A percentile compares a stretch with the other conserved stretches of the same genome.
phyloP scores from a whole-genome alignment of 23 tunicate species.

The Pegea sp. region DNA sequence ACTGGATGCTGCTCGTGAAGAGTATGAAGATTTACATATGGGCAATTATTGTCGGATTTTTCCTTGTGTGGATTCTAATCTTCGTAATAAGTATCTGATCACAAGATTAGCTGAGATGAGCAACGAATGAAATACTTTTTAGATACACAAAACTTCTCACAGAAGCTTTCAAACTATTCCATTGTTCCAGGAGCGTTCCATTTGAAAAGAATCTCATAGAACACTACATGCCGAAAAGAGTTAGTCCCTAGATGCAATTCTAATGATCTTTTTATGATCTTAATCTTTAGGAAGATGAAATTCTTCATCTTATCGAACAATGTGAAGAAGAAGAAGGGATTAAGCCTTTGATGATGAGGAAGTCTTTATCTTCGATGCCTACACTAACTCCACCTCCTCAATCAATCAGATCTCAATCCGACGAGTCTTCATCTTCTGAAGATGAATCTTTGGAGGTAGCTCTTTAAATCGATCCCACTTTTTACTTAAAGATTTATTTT shows the following conservation, averaged over 20 bases:
- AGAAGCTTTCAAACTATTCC: constrained; percentile 41
- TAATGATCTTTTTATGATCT: background rate
- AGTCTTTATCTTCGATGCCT: constrained; percentile 58
- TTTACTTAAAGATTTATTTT: too few relatives aligned
- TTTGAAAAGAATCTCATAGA: constrained; percentile 39
- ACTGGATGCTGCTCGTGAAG: constrained; percentile 44
- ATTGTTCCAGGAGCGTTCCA: constrained; percentile 23
- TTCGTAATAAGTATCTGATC: too few relatives aligned
- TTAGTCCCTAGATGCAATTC: constrained; percentile 4
- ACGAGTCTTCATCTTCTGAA: constrained; percentile 13
- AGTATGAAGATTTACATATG: constrained; percentile 34
- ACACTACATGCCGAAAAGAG: constrained; percentile 17
- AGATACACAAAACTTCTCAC: constrained; percentile 31
- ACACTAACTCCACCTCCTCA: constrained; percentile 24
- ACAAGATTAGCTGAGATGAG: too few relatives aligned
- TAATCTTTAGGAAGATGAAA: constrained; percentile 26
- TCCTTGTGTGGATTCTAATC: constrained; percentile 59
- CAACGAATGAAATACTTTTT: too few relatives aligned
- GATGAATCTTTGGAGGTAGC: constrained; percentile 7
- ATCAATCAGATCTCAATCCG: constrained; percentile 10
- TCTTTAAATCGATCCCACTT: background rate
- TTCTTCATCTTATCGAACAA: constrained; percentile 42
- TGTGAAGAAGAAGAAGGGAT: constrained; percentile 55
- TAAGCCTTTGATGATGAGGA: background rate
- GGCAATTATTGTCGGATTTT: constrained; percentile 41